Evolutionary conservation across 2,797 vertebrate genomes (phyloP), one percentile per base, ranked within the genome.

Genomic region (Rhodeus uyekii): DNA sequence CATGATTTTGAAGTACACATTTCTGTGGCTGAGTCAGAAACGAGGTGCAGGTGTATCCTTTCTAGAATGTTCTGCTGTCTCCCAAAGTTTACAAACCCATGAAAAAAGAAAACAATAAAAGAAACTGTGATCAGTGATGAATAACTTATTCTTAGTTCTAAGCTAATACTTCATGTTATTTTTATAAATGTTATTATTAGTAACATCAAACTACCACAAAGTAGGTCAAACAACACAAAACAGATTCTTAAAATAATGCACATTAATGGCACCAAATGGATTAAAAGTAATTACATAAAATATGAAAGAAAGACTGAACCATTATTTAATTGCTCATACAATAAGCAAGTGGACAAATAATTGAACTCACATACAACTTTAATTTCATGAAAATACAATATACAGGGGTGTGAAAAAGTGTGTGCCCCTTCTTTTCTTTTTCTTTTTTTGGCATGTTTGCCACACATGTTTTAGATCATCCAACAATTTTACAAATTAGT

Each of bases 1-100:
- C 98, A 99, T 65, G 96, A 98, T 85, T 96, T 98, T 4, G 97
- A 98, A 83, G 96, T 97, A 88, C 98, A 99, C 87, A 95, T 93
- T 81, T 99, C 97, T 2, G 95, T 92, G 8, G 95, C 93, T 2
- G 93, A 91, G 89, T 97, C 96, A 84, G 97, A 97, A 86, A 97
- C 98, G 5, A 98, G 94, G 90, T 99, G 98, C 76, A 97, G 95
- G 88, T 99, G 98, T 90, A 99, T 99, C 87, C 96, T 94, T 89
- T 98, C 96, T 87, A 99, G 90, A 89, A 99, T 99, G 87, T 98
- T 99, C 90, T 99, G 97, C 98, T 99, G 83, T 83, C 87, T 84
- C 39, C 82, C 67, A 69, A 39, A 80, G 46, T 55, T 75, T 16
- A 18, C 29, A 34, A 73, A 75, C 14, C 39, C 14, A 42, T 58